Evolutionary conservation across 1,140 invertebrate species (phyloP), one percentile per base, ranked within the genome.

Genomic region (Drosophila setifemur): DNA sequence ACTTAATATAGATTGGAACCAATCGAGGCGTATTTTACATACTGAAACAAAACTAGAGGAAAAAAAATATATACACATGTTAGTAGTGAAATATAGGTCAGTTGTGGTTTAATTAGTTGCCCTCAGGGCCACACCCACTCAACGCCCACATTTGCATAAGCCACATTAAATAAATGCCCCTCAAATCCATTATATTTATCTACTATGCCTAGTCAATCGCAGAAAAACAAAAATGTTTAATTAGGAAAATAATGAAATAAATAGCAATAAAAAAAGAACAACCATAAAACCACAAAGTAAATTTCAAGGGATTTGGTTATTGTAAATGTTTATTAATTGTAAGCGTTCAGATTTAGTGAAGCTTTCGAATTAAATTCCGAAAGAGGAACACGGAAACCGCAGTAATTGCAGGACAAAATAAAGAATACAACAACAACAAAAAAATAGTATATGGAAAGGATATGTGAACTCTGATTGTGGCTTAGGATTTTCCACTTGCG

Each of bases 401-500:
- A 26, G 37, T 35, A 61, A 61, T 58, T 58, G 39, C 58, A 11
- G 29, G 19, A 23, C n/a, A 33, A 53, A 67, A 18, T 14, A 50
- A 7, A 12, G 25, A 40, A 7, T 12, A 6, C 26, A n/a, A 40
- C 26, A 39, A 43, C 18, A 45, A 39, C 14, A 37, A 57, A 42
- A 12, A 28, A 37, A 47, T 28, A 4, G 40, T 33, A 31, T 9
- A 26, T n/a, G 26, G 18, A 48, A 28, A 60, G 39, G 47, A 61
- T 31, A 48, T 48, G 43, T 48, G 43, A 54, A 72, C 42, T 72
- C 68, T 63, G 69, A 54, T 72, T 72, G 68, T 72, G 68, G 69
- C 29, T 52, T 26, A 71, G 74, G 69, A 70, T 74, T 85, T 74
- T 74, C 54, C 60, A 64, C 64, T 85, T 85, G 75, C 49, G 79